Evolutionary conservation across 2,888 invertebrate genomes (phyloP).

Genomic region (Drosophila kanekoi): DNA sequence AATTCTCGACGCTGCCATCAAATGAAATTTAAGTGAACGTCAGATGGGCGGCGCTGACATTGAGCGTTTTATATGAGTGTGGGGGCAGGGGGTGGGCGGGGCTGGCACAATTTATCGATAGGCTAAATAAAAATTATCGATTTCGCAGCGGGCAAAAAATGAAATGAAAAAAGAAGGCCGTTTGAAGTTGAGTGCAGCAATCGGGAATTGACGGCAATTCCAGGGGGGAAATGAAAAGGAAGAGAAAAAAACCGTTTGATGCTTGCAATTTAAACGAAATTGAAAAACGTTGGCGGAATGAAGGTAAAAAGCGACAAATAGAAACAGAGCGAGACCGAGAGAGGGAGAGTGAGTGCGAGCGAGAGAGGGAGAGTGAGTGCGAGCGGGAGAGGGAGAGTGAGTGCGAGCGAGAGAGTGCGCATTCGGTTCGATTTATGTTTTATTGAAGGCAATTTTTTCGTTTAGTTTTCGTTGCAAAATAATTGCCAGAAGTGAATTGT

Average conservation of each 20-base stretch:
- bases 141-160: constrained; percentile 43
- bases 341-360: not conserved
- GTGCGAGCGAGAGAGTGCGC: not conserved
- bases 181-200: constrained; percentile 31
- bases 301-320: constrained; percentile 19
- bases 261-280: constrained; percentile 69
- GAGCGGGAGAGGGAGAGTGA: no score
- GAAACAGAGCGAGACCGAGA: not conserved
- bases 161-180: not conserved
- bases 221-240: constrained; percentile 20
- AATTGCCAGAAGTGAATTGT: constrained; percentile 68
- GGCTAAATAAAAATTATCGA: constrained; percentile 45
- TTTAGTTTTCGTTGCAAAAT: constrained; percentile 61
- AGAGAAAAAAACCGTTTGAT: constrained; percentile 45
- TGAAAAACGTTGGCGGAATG: constrained; percentile 51
- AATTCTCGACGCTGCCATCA: constrained; percentile 38
- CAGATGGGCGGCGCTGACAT: constrained; percentile 55
- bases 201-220: not conserved
- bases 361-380: not conserved
- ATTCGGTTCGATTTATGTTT: constrained; percentile 65
- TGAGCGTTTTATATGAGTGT: constrained; percentile 23
- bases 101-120: constrained; percentile 45
- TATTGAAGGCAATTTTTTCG: constrained; percentile 71
- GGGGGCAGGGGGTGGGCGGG: not conserved
- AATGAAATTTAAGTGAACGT: constrained; percentile 58